Evolutionary conservation across 92 coral and sea anemone species (phyloP), one percentile per base, ranked within the genome.

Genomic region (Hydrozoanthus gracilis): DNA sequence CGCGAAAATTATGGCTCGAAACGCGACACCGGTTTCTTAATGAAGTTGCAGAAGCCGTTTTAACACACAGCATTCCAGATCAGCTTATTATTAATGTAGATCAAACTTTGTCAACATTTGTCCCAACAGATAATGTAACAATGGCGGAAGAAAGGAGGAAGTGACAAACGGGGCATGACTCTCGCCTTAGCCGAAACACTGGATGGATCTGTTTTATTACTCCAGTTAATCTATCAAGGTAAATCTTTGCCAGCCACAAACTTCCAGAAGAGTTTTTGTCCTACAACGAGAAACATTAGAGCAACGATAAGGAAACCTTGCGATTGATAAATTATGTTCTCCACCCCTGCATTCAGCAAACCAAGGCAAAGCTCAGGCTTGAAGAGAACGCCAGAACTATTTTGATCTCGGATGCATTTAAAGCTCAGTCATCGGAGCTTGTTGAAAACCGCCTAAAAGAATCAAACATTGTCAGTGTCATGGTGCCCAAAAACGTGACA

Each of bases 61-160:
- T 82, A 1, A 87, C 82, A 7, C 35, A 90, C 86, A 76, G 15
- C 82, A 87, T 87, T 76, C 91, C 91, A 87, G 88, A 90, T 61
- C 91, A 90, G 61, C 91, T 90, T n/a, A 87, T 91, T 45, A 86
- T 87, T 4, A 87, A 87, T 82, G 93, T 87, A 9, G 90, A 90
- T 76, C 91, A 87, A 62, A 89, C 92, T 44, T 89, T 89, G 44
- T 82, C 91, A n/a, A 82, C 82, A 18, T 88, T 88, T 35, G 87
- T 88, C 82, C 83, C 83, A 51, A 88, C 91, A 68, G 91, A 88
- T 46, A 88, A 82, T 51, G 73, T 88, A 17, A 82, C 82, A 44
- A 88, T 88, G 92, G 92, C 92, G 64, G 88, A 78, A 44, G 89
- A 79, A 86, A 86, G 89, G 92, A 14, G 77, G 89, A 56, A 86